Evolutionary conservation across 2,113 vertebrate species (phyloP), one percentile per base, ranked within the genome.

Genomic region (Oreotrochilus melanogaster): DNA sequence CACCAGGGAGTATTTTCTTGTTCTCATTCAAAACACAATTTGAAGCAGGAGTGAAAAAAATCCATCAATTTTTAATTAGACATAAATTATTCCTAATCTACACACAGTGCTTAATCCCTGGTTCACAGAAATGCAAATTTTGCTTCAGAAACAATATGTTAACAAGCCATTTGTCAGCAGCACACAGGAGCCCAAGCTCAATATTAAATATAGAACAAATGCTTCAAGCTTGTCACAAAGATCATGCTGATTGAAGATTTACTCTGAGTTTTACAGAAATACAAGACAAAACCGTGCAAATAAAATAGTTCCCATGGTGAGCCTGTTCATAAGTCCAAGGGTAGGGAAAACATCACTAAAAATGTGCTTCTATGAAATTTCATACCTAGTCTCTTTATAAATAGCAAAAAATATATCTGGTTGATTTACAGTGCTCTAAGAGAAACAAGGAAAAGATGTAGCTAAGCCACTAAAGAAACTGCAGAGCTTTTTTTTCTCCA

Each of bases 11-110:
- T 76, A 91, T 33, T 71, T 62, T 66, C 81, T 54, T 97, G 53
- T 89, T 92, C 83, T 97, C 23, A 89, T 95, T 84, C 89, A 96
- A 95, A 96, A 95, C 33, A 94, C 97, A 97, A 96, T 89, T 69
- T 95, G 79, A 87, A 48, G 71, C 35, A 83, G 57, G 64, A 95
- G 76, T 87, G 92, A 53, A 71, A 89, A 91, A 67, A 65, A 5
- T 1, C 31, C 11, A 97, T 98, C 67, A 96, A 97, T 97, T 97
- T 98, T 98, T 98, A 97, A 98, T 92, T 90, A 94, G 91, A 92
- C 81, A 98, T 98, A 97, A 98, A 98, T 98, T 98, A 98, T 98
- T 98, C 92, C 96, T 97, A 98, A 97, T 98, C 95, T 98, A 97
- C 87, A 97, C 70, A 96, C 50, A 95, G 78, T 69, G 27, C 65